A percentile compares a stretch with the other conserved stretches of the same genome.
phyloP scores from a whole-genome alignment of 2,113 vertebrate genomes.

The Phocoena phocoena region DNA sequence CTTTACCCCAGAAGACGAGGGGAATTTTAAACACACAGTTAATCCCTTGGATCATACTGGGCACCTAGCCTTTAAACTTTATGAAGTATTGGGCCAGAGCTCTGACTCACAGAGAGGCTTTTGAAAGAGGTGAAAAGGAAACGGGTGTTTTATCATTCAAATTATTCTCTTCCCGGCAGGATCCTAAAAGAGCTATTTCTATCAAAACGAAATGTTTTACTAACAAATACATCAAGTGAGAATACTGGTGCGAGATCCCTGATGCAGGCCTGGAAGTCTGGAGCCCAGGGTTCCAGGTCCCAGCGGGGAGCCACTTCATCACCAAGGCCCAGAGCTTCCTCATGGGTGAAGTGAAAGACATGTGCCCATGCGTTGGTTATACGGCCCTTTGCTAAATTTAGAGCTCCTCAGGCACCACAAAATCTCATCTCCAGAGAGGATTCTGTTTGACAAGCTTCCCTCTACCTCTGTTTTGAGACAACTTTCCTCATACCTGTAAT shows the following conservation, averaged over 20 bases:
- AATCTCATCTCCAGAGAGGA: background rate
- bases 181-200: conserved; percentile 14
- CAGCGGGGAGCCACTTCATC: accelerated
- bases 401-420: background rate
- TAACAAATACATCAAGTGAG: background rate
- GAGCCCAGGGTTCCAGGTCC: background rate
- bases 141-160: background rate
- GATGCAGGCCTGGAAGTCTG: background rate
- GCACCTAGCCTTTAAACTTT: background rate
- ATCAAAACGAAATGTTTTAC: background rate
- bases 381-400: background rate
- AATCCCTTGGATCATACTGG: background rate
- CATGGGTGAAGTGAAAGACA: background rate
- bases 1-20: background rate
- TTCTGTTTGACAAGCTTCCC: background rate
- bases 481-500: background rate
- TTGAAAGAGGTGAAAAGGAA: conserved; percentile 26
- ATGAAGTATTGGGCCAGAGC: background rate
- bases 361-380: background rate
- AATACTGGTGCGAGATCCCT: background rate
- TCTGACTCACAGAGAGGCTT: background rate
- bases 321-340: background rate
- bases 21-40: background rate
- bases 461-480: background rate
- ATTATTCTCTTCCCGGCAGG: background rate